Evolutionary conservation across 2,888 invertebrate genomes (phyloP).

Genomic region (Drosophila picticornis): DNA sequence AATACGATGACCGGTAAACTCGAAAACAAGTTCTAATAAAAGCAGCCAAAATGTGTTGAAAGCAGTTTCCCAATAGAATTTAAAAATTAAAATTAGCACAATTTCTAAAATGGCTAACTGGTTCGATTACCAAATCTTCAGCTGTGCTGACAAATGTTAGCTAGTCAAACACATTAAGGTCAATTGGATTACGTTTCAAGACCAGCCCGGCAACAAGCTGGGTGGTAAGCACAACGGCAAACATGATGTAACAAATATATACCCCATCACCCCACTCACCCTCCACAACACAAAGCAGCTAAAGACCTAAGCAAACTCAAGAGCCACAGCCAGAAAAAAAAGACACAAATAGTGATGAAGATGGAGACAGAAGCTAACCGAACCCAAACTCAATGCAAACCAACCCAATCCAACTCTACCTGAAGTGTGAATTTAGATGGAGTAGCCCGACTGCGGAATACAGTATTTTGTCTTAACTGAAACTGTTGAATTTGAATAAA

Average conservation of each 20-base stretch:
- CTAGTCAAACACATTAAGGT: constrained; percentile 52
- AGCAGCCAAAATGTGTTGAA: constrained; percentile 1
- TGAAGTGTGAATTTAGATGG: constrained; percentile 1
- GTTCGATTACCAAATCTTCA: constrained; percentile 22
- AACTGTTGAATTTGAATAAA: neutral
- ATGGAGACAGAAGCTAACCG: constrained; percentile 26
- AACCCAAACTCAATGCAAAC: constrained; percentile 18
- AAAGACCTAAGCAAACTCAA: constrained; percentile 63
- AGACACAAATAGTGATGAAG: neutral
- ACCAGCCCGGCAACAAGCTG: constrained; percentile 39
- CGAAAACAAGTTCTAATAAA: neutral
- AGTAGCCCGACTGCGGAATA: neutral
- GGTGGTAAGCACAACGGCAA: constrained; percentile 57
- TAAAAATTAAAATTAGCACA: neutral
- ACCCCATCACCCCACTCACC: neutral
- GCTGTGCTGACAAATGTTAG: neutral
- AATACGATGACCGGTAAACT: neutral
- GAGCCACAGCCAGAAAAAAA: neutral
- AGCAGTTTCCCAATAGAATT: constrained; percentile 6
- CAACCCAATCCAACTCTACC: constrained; percentile 37
- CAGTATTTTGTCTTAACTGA: neutral
- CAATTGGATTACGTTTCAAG: constrained; percentile 63
- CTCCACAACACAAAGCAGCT: constrained; percentile 26
- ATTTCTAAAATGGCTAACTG: constrained; percentile 12
- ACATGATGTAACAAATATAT: constrained; percentile 69